Conservation (phyloP, 2,113 vertebrate genomes). For the Cottus gobio region DNA sequence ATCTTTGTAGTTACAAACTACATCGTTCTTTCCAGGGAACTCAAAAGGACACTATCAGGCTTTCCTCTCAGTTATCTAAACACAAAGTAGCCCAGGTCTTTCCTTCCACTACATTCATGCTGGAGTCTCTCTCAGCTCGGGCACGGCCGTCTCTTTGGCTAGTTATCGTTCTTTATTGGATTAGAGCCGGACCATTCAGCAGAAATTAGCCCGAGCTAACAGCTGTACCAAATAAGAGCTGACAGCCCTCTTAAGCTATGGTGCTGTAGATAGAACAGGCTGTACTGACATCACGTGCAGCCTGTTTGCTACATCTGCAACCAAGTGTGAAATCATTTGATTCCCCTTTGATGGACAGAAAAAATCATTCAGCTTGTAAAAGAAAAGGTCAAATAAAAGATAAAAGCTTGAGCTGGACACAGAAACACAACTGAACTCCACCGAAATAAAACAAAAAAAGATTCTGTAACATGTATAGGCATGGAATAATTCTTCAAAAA, state of each 20-base stretch:
- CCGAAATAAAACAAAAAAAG: conserved; percentile 6
- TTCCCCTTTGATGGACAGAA: not conserved
- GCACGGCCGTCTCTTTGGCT: not conserved
- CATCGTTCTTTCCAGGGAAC: not conserved
- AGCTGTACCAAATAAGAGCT: conserved; percentile 49
- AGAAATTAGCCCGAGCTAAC: conserved; percentile 58
- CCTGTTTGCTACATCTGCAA: conserved; percentile 26
- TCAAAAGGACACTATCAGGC: not conserved
- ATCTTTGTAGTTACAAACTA: not conserved
- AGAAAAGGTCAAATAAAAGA: conserved; percentile 22
- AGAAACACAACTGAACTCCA: not conserved
- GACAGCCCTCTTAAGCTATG: conserved; percentile 45
- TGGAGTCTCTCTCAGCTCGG: not conserved
- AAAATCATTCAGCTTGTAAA: not conserved
- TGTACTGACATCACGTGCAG: conserved; percentile 15
- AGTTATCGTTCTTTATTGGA: conserved; percentile 55
- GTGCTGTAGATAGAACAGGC: conserved; percentile 17
- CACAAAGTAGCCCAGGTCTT: not conserved
- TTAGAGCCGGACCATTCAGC: conserved; percentile 53
- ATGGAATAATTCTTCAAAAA: conserved; percentile 18
- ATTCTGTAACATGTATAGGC: conserved; percentile 2
- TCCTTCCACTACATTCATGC: not conserved
- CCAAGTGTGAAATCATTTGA: not conserved
- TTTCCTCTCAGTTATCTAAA: not conserved
- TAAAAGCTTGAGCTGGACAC: not conserved